A percentile compares a stretch with the other conserved stretches of the same genome.
These are phyloP conservation scores for Theonella swinhoei DNA, from an alignment of 37 sponge, comb jelly and placozoan genomes.

Conservation along the genomic window DNA sequence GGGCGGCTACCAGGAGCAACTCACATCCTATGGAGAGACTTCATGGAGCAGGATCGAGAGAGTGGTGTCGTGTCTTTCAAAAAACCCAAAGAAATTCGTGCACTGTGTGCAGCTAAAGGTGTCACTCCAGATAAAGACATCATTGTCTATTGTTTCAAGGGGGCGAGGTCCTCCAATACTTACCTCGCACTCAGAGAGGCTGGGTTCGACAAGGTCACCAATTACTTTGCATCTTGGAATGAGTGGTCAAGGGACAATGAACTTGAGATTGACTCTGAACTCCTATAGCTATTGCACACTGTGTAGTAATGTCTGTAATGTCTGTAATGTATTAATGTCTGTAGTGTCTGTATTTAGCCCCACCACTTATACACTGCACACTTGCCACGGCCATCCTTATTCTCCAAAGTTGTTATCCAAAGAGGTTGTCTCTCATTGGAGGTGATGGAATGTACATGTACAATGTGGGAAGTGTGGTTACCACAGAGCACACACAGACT, in stretches of 20 bases:
- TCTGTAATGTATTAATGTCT: too few species aligned
- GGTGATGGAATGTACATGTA: too few species aligned
- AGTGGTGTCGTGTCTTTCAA: not conserved
- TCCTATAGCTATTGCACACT: too few species aligned
- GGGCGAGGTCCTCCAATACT: constrained; percentile 8
- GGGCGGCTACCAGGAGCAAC: constrained; percentile 23
- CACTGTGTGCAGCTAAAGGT: constrained; percentile 14
- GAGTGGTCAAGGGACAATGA: constrained; percentile 16
- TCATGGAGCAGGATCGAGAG: constrained; percentile 5
- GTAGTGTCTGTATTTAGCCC: too few species aligned
- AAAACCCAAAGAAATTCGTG: constrained; percentile 8
- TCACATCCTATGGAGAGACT: constrained; percentile 29
- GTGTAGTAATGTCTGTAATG: too few species aligned
- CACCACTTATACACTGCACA: too few species aligned
- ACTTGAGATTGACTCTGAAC: constrained; percentile 15
- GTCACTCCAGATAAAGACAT: constrained; percentile 7
- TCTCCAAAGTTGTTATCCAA: too few species aligned
- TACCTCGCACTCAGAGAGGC: constrained; percentile 20
- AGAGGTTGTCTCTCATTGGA: too few species aligned
- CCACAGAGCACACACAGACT: too few species aligned
- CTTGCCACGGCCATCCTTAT: too few species aligned
- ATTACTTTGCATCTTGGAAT: constrained; percentile 29
- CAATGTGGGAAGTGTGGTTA: too few species aligned
- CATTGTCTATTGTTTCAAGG: constrained; percentile 28
- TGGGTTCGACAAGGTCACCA: constrained; percentile 7